Evolutionary conservation across 2,797 vertebrate species (phyloP).

Genomic region (Sebastes variabilis): DNA sequence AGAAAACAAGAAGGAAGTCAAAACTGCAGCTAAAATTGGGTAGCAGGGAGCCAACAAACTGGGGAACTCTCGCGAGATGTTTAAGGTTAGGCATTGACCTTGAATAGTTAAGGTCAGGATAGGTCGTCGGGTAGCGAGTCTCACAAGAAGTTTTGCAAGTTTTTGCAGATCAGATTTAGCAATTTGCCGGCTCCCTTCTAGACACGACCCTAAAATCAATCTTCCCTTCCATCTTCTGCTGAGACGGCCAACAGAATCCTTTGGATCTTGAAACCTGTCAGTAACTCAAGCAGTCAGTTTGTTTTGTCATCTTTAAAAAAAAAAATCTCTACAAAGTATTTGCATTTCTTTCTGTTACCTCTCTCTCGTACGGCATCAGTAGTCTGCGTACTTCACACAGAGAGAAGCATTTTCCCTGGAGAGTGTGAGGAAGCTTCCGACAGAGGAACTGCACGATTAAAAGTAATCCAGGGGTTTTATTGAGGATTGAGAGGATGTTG

Average conservation of each 20-base stretch:
- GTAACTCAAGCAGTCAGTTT: neutral
- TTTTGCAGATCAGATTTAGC: no score
- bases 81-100: no score
- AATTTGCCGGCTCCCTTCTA: no score
- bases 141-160: no score
- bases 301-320: neutral
- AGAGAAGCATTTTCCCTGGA: neutral
- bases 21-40: neutral
- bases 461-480: neutral
- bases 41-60: no score
- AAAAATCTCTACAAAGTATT: neutral
- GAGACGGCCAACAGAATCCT: neutral
- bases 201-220: neutral
- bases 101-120: no score
- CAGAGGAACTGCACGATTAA: neutral
- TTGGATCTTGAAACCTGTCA: neutral
- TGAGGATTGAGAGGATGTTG: neutral
- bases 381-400: neutral
- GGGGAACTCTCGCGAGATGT: no score
- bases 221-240: neutral
- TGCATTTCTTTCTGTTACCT: neutral
- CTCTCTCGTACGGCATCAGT: neutral
- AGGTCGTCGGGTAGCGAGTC: no score
- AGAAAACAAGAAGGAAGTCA: neutral
- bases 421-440: neutral